Conservation (phyloP, 2,113 vertebrate genomes). For the Zeus faber region DNA sequence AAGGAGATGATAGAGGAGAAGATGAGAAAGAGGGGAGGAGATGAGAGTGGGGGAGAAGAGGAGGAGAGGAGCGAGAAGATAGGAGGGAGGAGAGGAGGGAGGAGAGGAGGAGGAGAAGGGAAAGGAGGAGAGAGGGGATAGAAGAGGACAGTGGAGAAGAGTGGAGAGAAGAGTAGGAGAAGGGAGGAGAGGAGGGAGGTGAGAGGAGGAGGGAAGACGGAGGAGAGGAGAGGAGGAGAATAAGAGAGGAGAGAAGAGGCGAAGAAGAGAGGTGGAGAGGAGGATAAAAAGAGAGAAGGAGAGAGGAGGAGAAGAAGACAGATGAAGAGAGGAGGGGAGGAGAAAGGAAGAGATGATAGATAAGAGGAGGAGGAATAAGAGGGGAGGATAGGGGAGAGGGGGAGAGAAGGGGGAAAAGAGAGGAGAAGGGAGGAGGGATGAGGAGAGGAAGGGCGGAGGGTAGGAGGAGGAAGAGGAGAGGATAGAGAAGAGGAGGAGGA, state of each 20-base stretch:
- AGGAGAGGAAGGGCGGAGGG: constrained; percentile 24
- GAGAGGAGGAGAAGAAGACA: background rate
- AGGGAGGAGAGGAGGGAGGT: constrained; percentile 21
- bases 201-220: constrained; percentile 37
- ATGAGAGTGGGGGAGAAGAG: too few relatives aligned
- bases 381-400: background rate
- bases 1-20: background rate
- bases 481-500: constrained; percentile 8
- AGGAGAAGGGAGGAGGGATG: background rate
- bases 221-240: constrained; percentile 14
- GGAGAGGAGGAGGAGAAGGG: too few relatives aligned
- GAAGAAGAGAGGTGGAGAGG: background rate
- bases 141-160: too few relatives aligned
- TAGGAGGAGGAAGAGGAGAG: constrained; percentile 24
- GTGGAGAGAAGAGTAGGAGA: background rate
- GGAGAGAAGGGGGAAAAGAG: background rate
- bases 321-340: background rate
- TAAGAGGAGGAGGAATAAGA: background rate
- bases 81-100: background rate
- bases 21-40: background rate
- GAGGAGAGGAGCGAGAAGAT: background rate
- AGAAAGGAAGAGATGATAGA: background rate
- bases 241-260: background rate
- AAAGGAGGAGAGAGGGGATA: too few relatives aligned
- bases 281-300: background rate